Percentiles rank a stretch among this genome's conserved stretches.
Evolutionary conservation across 2,888 invertebrate genomes (phyloP).

Genomic region (Cheilosia soror): DNA sequence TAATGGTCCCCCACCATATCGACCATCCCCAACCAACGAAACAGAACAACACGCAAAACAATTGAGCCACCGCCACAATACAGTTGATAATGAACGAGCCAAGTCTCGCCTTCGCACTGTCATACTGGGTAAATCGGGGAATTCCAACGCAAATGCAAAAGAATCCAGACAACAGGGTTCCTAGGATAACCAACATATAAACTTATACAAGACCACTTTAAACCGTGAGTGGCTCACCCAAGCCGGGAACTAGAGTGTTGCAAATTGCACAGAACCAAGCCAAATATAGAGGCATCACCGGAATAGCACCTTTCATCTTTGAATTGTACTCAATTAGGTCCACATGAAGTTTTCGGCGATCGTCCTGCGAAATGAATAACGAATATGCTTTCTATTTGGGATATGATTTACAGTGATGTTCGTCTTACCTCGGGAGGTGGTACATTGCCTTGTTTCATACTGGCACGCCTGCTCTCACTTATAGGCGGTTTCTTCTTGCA

Average conservation of each 20-base stretch:
- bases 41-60: constrained; percentile 97
- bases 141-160: constrained; percentile 95
- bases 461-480: constrained; percentile 86
- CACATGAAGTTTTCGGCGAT: constrained; percentile 89
- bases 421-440: constrained; percentile 86
- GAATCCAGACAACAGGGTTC: constrained; percentile 94
- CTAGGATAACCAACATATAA: constrained; percentile 84
- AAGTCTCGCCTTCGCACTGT: constrained; percentile 90
- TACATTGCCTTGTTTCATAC: constrained; percentile 83
- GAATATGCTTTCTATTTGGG: not conserved
- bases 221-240: constrained; percentile 85
- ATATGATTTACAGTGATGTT: not conserved
- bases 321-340: constrained; percentile 92
- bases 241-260: constrained; percentile 91
- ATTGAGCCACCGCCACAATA: constrained; percentile 93
- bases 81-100: constrained; percentile 94
- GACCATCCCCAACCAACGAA: constrained; percentile 99
- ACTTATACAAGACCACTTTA: not conserved
- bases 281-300: constrained; percentile 93
- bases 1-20: constrained; percentile 98
- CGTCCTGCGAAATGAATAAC: constrained; percentile 85
- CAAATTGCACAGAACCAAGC: constrained; percentile 95
- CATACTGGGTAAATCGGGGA: constrained; percentile 93
- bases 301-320: constrained; percentile 95
- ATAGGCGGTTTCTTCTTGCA: constrained; percentile 83